phyloP scores from a whole-genome alignment of 2,888 invertebrate species.

The Epinotia demarniana region DNA sequence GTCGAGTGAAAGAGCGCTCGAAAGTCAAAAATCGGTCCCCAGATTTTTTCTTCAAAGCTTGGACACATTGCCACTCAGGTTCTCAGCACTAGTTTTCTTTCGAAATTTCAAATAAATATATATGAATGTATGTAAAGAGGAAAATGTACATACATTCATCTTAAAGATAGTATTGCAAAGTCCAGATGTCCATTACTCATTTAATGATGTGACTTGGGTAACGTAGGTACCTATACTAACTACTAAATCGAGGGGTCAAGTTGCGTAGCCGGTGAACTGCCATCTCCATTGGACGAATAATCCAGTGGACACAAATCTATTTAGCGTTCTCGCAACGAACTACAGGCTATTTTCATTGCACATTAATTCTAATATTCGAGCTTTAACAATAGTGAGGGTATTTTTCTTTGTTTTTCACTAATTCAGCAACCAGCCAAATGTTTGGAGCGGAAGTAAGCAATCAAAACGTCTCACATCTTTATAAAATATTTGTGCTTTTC shows the following conservation, averaged over 20 bases:
- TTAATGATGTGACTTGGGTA: neutral
- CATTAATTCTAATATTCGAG: too few relatives aligned
- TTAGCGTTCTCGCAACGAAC: neutral
- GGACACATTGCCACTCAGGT: too few relatives aligned
- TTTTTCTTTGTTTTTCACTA: neutral
- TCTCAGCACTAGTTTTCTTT: too few relatives aligned
- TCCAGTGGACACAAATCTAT: neutral
- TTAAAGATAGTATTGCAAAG: too few relatives aligned
- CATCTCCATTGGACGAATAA: neutral
- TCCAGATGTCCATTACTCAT: too few relatives aligned
- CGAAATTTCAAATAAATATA: too few relatives aligned
- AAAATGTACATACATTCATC: too few relatives aligned
- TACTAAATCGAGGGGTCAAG: neutral
- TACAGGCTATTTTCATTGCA: neutral
- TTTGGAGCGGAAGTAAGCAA: neutral
- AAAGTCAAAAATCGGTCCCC: too few relatives aligned
- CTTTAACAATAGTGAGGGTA: too few relatives aligned
- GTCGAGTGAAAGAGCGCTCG: too few relatives aligned
- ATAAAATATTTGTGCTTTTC: neutral
- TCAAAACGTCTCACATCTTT: constrained; percentile 5
- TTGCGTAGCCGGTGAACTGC: constrained; percentile 19
- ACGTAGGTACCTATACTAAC: neutral
- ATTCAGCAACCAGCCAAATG: neutral
- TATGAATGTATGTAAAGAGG: too few relatives aligned
- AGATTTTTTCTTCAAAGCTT: too few relatives aligned